Evolutionary conservation across 30 jellyfish, hydroid and myxozoan genomes (phyloP).

Genomic region (Chironex yamaguchii): DNA sequence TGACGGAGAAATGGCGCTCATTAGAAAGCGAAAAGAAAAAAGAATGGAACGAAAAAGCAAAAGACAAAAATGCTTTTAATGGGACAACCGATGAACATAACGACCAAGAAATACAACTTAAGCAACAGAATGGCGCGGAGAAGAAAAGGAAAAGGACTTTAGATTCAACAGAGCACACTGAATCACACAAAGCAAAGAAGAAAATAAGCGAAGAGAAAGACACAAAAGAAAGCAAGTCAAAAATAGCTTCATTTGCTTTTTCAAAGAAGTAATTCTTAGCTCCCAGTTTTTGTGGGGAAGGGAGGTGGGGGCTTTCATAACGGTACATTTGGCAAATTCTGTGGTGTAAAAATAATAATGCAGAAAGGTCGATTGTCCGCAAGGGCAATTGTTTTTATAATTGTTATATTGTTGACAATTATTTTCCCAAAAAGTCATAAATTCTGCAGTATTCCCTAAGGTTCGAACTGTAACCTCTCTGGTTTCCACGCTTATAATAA

Average conservation of each 20-base stretch:
- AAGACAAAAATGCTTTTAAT: background rate
- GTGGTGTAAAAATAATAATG: too few species aligned
- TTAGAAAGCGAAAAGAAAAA: slow-evolving; percentile 75
- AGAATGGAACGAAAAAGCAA: slow-evolving; percentile 86
- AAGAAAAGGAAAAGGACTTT: background rate
- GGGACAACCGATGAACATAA: background rate
- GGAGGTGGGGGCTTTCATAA: too few species aligned
- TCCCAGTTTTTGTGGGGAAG: too few species aligned
- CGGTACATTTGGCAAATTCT: too few species aligned
- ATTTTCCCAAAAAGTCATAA: too few species aligned
- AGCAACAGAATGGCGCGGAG: background rate
- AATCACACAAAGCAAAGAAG: background rate
- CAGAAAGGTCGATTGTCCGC: too few species aligned
- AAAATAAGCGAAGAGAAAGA: background rate
- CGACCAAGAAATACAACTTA: background rate
- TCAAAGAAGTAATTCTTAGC: too few species aligned
- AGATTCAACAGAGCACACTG: slow-evolving; percentile 3
- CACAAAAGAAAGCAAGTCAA: background rate
- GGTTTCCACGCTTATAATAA: too few species aligned
- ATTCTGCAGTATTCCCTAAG: too few species aligned
- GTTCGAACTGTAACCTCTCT: too few species aligned
- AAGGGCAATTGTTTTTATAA: too few species aligned
- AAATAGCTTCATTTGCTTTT: slow-evolving; percentile 6
- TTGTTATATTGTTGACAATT: too few species aligned
- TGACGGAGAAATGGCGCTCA: slow-evolving; percentile 79